A percentile compares a stretch with the other conserved stretches of the same genome.
Conservation (phyloP, 2,888 invertebrate species). For the Drosophila algonquin region DNA sequence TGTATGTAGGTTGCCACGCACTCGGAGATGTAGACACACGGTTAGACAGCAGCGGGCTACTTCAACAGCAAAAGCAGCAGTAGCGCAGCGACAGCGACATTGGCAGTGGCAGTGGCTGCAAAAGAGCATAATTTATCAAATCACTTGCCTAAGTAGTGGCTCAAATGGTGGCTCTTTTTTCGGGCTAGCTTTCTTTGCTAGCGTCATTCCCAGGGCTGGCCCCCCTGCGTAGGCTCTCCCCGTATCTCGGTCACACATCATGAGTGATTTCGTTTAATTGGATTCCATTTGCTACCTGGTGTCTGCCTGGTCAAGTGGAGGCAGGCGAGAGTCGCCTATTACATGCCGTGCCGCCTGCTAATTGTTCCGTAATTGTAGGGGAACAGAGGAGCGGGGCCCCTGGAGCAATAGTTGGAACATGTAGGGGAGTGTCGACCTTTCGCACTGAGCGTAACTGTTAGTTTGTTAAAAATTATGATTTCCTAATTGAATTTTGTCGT, state of each 20-base stretch:
- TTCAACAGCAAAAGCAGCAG: too few species aligned
- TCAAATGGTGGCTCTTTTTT: background rate
- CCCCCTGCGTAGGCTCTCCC: conserved; percentile 42
- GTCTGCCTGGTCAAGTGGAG: conserved; percentile 41
- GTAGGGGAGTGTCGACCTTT: conserved; percentile 7
- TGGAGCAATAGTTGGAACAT: background rate
- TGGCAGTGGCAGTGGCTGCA: conserved; percentile 18
- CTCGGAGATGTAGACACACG: background rate
- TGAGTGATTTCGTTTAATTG: conserved; percentile 43
- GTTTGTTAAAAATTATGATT: background rate
- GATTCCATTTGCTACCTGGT: conserved; percentile 35
- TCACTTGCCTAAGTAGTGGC: conserved; percentile 54
- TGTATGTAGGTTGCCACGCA: conserved; percentile 44
- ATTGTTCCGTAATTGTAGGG: conserved; percentile 8
- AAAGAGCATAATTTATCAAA: conserved; percentile 51
- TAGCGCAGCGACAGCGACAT: conserved; percentile 3
- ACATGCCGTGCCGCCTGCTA: conserved; percentile 37
- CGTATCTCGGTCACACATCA: conserved; percentile 44
- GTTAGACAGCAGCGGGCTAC: background rate
- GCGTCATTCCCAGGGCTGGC: conserved; percentile 37
- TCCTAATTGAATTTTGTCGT: background rate
- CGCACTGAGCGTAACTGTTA: background rate
- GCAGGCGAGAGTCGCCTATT: conserved; percentile 21
- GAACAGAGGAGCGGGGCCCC: background rate
- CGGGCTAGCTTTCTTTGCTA: conserved; percentile 42